phyloP scores from a whole-genome alignment of 1,140 invertebrate species.

The Nomia melanderi region DNA sequence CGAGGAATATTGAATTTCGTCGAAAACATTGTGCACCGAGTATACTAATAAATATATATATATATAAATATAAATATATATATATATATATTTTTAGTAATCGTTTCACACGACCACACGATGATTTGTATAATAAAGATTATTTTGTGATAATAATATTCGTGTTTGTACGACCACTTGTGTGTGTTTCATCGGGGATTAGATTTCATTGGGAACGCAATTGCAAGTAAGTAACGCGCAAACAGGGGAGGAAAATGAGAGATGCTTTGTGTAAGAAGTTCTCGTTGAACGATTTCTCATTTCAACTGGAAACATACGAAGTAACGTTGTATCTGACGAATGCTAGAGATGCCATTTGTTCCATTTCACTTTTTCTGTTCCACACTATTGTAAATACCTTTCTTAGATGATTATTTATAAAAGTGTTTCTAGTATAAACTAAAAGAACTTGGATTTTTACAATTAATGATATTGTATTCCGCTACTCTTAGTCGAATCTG shows the following conservation, averaged over 20 bases:
- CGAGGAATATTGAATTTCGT: slow-evolving; percentile 24
- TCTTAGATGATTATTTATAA: slow-evolving; percentile 13
- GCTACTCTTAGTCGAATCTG: background rate
- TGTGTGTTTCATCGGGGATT: too few relatives aligned
- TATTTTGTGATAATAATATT: slow-evolving; percentile 13
- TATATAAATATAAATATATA: too few relatives aligned
- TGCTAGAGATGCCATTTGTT: background rate
- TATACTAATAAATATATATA: too few relatives aligned
- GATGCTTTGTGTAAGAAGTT: background rate
- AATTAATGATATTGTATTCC: background rate
- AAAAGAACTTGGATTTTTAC: slow-evolving; percentile 7
- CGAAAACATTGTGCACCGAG: background rate
- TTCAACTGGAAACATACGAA: background rate
- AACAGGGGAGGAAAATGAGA: background rate
- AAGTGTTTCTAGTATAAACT: slow-evolving; percentile 7
- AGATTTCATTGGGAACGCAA: too few relatives aligned
- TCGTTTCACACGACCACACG: background rate
- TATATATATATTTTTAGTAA: too few relatives aligned
- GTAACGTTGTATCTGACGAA: background rate
- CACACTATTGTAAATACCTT: slow-evolving; percentile 11
- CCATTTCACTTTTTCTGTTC: background rate
- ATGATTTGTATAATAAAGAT: slow-evolving; percentile 19
- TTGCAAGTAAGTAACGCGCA: too few relatives aligned
- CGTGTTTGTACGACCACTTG: slow-evolving; percentile 12
- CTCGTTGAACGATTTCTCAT: background rate